Base-by-base conservation (phyloP, 2,797 vertebrate species). In the Lindbergichthys nudifrons region DNA sequence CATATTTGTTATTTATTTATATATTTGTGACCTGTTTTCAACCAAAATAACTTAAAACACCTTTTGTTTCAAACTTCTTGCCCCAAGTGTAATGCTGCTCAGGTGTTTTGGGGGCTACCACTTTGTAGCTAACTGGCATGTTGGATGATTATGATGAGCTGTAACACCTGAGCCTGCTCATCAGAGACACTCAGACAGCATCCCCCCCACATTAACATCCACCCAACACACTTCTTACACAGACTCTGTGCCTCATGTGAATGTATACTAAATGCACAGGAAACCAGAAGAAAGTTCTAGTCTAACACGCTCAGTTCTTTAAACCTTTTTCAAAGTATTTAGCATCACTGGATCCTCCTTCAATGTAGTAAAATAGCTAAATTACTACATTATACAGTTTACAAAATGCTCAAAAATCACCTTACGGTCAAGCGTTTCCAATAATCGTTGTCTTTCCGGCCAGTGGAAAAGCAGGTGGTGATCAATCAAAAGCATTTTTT, bases 31-130 rank as follows among this genome's bases (percentile, higher is more conserved):
- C 10, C 26, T 39, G 10, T 57, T 23, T 67, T 68, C 42, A 47
- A 45, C 11, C 53, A 60, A 23, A 50, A 64, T 11, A 39, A 56
- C 18, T 62, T 26, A 50, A 74, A 23, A 42, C 47, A 53, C 30
- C 30, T 71, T 21, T 16, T 47, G 47, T 52, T 19, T 53, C 16
- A 70, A 19, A 36, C 30, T 70, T 3, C 36, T 26, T 56, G 18
- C 10, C 19, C 39, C 52, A 67, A 11, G 57, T 26, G 32, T 14
- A 15, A 19, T 19, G 46, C 39, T 41, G 23, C 48, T 23, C 13
- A 18, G 16, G n/a, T 43, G 16, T 8, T 12, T 62, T 36, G 26
- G 19, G 8, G 50, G 30, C 46, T 56, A 60, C 58, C 16, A 2
- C 32, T 12, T 32, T 16, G 19, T 51, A 41, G 23, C 14, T 71